A percentile compares a stretch with the other conserved stretches of the same genome.
Conservation (phyloP, 2,113 vertebrate genomes). For the Hippocampus guttulatus region DNA sequence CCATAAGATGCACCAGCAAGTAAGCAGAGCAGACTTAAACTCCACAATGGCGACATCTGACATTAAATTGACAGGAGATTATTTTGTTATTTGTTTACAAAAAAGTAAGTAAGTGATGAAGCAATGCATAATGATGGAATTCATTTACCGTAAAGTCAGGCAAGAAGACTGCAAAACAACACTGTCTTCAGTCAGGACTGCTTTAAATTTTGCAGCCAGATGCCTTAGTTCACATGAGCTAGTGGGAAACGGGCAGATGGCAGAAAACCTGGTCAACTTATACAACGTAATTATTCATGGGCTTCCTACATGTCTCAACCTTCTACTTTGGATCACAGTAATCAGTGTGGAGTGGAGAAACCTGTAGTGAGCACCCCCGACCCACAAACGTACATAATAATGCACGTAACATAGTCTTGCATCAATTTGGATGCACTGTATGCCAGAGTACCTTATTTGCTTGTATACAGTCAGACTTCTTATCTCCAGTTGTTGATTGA, state of each 20-base stretch:
- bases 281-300: background rate
- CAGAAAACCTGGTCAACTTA: background rate
- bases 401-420: too few relatives aligned
- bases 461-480: too few relatives aligned
- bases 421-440: too few relatives aligned
- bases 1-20: slow-evolving; percentile 43
- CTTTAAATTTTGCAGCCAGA: slow-evolving; percentile 22
- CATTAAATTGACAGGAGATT: background rate
- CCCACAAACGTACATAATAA: too few relatives aligned
- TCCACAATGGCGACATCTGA: slow-evolving; percentile 56
- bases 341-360: background rate
- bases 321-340: background rate
- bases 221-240: background rate
- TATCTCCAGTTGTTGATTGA: too few relatives aligned
- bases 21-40: slow-evolving; percentile 32
- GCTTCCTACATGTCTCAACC: background rate
- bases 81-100: background rate
- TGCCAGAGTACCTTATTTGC: too few relatives aligned
- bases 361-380: background rate
- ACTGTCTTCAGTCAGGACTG: background rate
- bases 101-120: background rate
- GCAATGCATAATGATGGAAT: background rate
- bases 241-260: slow-evolving; percentile 30
- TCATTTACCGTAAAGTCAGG: slow-evolving; percentile 34
- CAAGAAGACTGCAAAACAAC: background rate